Conservation (phyloP, 1,140 invertebrate species). For the Meloidogyne exigua region DNA sequence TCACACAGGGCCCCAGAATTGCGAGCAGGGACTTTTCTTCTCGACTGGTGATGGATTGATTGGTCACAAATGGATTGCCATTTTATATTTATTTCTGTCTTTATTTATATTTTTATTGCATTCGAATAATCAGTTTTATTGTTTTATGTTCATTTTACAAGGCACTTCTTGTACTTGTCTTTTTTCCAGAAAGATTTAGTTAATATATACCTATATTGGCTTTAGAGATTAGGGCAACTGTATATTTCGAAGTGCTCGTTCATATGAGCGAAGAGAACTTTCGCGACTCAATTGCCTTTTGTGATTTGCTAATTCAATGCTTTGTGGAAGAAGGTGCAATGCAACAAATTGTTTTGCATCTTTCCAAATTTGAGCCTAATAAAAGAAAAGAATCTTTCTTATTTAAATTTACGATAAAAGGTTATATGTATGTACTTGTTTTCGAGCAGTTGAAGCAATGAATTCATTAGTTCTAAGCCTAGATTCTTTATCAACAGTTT, state of each 20-base stretch:
- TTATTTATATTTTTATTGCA: slow-evolving; percentile 9
- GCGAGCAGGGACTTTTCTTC: not conserved
- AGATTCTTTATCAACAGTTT: slow-evolving; percentile 47
- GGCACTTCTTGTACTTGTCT: slow-evolving; percentile 8
- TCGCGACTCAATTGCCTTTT: slow-evolving; percentile 3
- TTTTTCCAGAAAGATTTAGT: not conserved
- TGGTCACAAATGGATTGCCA: not conserved
- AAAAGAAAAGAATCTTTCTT: not conserved
- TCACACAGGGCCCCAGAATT: not conserved
- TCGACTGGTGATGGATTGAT: slow-evolving; percentile 7
- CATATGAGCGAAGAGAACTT: not conserved
- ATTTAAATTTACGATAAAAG: not conserved
- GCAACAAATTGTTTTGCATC: slow-evolving; percentile 38
- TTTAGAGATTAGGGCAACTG: slow-evolving; percentile 15
- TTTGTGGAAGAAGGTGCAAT: slow-evolving; percentile 30
- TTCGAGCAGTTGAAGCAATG: slow-evolving; percentile 42
- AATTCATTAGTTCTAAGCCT: slow-evolving; percentile 32
- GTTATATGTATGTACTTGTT: slow-evolving; percentile 26
- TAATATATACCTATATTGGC: too few relatives aligned
- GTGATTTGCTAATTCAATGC: slow-evolving; percentile 32
- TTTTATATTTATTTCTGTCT: slow-evolving; percentile 11
- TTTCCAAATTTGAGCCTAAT: slow-evolving; percentile 33
- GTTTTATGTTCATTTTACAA: not conserved
- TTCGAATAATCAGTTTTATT: slow-evolving; percentile 2
- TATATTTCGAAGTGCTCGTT: slow-evolving; percentile 19